Evolutionary conservation across 2,113 vertebrate genomes (phyloP), one percentile per base, ranked within the genome.

Genomic region (Chaetodon auriga): DNA sequence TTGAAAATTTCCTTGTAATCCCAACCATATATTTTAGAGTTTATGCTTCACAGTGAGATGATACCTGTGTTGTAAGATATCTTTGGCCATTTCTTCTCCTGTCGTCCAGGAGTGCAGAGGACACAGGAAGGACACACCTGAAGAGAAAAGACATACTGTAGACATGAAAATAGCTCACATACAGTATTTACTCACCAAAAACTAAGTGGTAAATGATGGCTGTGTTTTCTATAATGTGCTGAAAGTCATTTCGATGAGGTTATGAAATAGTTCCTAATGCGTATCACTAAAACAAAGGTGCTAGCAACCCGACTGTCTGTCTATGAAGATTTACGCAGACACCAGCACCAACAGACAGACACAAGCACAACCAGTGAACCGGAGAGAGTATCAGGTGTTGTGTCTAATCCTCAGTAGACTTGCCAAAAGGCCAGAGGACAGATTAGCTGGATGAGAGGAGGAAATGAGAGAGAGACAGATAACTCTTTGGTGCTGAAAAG

Each of bases 101-200:
- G 95, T 97, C 12, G 95, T 98, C 98, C 98, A 99, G 60, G 97
- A 98, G 84, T 99, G 97, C 5, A 99, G 84, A 0, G 97, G 97
- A 92, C 97, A 98, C 87, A 96, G 94, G 74, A 98, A 95, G 11
- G 95, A 96, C 60, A 96, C 94, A 16, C 96, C 98, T 99, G 87
- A 30, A 64, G 64, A 9, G 6, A 84, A 72, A 73, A 30, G 8
- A 41, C 23, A 77, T 0, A 55, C 18, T 62, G 25, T 16, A 51
- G 7, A 61, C 53, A 30, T 49, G 57, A 65, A 75, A 68, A 69
- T 9, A 43, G 4, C 11, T 51, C 35, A 36, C 1, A 25, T 10
- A 45, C 3, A 68, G 9, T 16, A 43, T 15, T 41, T 25, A 55
- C 38, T 41, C 9, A 64, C 66, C 45, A 76, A 46, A 48, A 61